Percentiles rank a stretch among this genome's conserved stretches.
Conservation (phyloP, 2,797 vertebrate species). For the Emydoidea blandingii region DNA sequence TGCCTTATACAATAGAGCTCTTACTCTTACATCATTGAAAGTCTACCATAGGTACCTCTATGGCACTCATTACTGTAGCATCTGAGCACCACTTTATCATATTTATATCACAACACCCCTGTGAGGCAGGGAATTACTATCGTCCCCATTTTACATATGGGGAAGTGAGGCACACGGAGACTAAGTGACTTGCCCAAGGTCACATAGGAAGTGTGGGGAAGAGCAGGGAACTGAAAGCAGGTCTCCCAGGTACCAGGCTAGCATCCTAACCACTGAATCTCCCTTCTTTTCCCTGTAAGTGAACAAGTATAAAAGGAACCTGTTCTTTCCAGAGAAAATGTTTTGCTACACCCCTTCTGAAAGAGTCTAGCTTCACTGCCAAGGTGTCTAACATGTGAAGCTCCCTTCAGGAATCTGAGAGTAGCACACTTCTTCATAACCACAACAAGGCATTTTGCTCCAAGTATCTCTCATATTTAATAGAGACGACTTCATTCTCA, state of each 20-base stretch:
- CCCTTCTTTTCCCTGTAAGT: neutral
- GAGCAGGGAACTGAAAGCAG: neutral
- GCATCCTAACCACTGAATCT: neutral
- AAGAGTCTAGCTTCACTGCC: neutral
- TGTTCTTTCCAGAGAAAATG: neutral
- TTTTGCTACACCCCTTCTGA: neutral
- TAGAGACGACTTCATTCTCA: neutral
- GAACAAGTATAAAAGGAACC: neutral
- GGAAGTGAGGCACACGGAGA: neutral
- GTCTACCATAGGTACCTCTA: rapidly evolving
- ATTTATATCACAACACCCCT: neutral
- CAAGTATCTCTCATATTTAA: neutral
- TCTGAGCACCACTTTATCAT: neutral
- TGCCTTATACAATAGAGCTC: neutral
- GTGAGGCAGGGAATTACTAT: neutral
- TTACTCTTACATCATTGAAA: rapidly evolving
- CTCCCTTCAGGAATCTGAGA: neutral
- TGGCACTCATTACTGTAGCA: rapidly evolving
- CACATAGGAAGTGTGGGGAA: neutral
- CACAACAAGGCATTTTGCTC: neutral
- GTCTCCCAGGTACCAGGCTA: neutral
- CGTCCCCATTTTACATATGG: neutral
- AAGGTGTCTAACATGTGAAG: rapidly evolving
- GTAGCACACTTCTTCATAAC: rapidly evolving
- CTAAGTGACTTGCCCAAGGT: neutral